Evolutionary conservation across 2,113 vertebrate species (phyloP).

Genomic region (Rhizomys pruinosus): DNA sequence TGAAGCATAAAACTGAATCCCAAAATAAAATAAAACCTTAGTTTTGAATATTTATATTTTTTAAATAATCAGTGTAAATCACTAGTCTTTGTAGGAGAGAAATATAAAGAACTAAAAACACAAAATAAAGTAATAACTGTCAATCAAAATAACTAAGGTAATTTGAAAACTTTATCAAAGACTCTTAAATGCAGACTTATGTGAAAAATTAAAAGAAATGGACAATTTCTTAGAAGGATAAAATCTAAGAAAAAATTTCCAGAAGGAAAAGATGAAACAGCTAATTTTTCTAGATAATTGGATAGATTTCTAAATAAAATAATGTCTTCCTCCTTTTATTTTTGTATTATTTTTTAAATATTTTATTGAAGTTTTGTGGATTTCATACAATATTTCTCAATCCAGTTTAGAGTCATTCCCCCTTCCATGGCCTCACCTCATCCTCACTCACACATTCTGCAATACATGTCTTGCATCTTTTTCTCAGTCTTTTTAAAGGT

Average conservation of each 20-base stretch:
- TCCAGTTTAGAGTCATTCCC: too few relatives aligned
- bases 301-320: constrained; percentile 16
- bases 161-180: background rate
- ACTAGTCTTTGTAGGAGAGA: background rate
- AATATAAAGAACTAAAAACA: constrained; percentile 12
- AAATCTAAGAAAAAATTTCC: background rate
- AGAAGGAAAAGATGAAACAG: constrained; percentile 1
- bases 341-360: too few relatives aligned
- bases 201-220: background rate
- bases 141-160: background rate
- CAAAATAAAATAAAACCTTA: background rate
- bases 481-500: too few relatives aligned
- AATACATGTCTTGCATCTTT: too few relatives aligned
- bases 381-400: too few relatives aligned
- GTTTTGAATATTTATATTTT: too few relatives aligned
- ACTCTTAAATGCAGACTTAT: background rate
- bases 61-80: background rate
- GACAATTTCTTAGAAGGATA: constrained; percentile 29
- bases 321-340: background rate
- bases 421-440: too few relatives aligned
- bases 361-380: too few relatives aligned
- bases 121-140: background rate
- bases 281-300: background rate
- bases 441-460: too few relatives aligned
- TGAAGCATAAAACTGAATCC: background rate